Conservation (phyloP, 2,113 vertebrate species). For the Cavia porcellus region DNA sequence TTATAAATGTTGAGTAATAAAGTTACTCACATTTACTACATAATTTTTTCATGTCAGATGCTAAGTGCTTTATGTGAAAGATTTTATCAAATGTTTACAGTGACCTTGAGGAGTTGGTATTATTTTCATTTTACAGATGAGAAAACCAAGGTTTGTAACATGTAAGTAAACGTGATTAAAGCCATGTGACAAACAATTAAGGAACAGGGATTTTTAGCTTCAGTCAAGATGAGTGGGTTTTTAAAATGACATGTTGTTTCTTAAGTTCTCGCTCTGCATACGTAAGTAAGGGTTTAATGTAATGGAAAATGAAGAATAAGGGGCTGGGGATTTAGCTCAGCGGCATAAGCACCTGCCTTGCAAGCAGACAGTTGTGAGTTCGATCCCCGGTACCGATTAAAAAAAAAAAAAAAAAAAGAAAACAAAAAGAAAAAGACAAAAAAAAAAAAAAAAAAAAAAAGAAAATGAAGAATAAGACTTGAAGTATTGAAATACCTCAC, state of each 20-base stretch:
- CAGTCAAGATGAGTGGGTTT: neutral
- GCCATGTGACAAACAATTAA: neutral
- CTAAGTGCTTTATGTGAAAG: neutral
- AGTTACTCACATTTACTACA: neutral
- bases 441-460: too few relatives aligned
- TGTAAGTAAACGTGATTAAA: neutral
- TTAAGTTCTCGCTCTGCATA: neutral
- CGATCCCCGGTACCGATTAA: too few relatives aligned
- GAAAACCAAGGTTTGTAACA: conserved; percentile 13
- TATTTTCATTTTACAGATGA: conserved; percentile 24
- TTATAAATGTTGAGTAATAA: conserved; percentile 3
- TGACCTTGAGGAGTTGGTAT: neutral
- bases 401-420: too few relatives aligned
- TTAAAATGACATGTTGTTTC: neutral
- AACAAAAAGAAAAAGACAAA: too few relatives aligned
- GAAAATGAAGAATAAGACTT: neutral
- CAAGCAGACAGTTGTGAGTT: too few relatives aligned
- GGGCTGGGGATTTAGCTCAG: too few relatives aligned
- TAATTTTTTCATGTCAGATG: neutral
- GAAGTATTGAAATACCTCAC: neutral
- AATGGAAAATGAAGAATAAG: neutral
- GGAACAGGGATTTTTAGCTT: neutral
- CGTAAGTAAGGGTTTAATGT: neutral
- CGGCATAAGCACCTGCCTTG: too few relatives aligned
- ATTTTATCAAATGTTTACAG: neutral